A percentile compares a stretch with the other conserved stretches of the same genome.
Evolutionary conservation across 1,140 invertebrate species (phyloP).

Genomic region (Halesus radiatus): DNA sequence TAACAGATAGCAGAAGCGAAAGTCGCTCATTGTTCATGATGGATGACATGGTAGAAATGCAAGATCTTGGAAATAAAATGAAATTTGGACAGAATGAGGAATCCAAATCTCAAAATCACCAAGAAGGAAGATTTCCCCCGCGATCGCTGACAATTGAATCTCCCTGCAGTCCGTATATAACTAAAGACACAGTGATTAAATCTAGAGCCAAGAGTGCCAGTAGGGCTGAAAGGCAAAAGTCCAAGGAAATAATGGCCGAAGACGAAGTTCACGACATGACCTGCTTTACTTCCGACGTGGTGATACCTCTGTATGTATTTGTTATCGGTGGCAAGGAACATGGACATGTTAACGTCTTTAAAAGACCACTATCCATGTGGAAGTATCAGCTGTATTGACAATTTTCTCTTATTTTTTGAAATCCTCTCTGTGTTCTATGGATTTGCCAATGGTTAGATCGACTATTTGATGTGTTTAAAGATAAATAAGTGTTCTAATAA

Average conservation of each 20-base stretch:
- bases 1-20: constrained; percentile 67
- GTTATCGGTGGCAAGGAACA: constrained; percentile 77
- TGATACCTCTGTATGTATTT: constrained; percentile 75
- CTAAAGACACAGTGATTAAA: constrained; percentile 53
- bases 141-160: constrained; percentile 63
- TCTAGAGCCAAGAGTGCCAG: constrained; percentile 62
- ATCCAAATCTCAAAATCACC: constrained; percentile 58
- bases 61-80: constrained; percentile 59
- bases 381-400: constrained; percentile 71
- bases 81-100: constrained; percentile 59
- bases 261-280: constrained; percentile 53
- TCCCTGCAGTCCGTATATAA: constrained; percentile 54
- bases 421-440: background rate
- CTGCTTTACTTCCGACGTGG: constrained; percentile 59
- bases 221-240: constrained; percentile 59
- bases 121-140: constrained; percentile 60
- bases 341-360: constrained; percentile 78
- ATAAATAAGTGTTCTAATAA: background rate
- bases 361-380: constrained; percentile 77
- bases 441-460: background rate
- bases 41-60: constrained; percentile 58
- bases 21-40: constrained; percentile 54
- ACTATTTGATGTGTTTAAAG: background rate
- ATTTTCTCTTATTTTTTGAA: background rate
- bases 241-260: constrained; percentile 53